Conservation (phyloP, 2,113 vertebrate genomes). For the Epinephelus cyanopodus region DNA sequence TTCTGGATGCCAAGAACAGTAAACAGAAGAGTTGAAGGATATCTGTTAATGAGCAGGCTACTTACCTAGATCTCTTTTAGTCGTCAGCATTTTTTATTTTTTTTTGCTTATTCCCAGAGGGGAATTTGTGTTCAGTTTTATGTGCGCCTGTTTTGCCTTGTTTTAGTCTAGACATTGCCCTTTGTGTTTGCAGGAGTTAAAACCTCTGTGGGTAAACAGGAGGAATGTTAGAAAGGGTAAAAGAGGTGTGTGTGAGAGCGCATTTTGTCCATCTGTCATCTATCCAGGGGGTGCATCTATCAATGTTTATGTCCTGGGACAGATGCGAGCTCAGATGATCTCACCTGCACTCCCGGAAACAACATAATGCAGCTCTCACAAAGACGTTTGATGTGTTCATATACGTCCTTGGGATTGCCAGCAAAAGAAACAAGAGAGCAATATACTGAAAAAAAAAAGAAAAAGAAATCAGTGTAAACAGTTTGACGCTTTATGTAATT, state of each 20-base stretch:
- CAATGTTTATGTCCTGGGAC: constrained; percentile 37
- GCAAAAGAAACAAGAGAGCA: constrained; percentile 9
- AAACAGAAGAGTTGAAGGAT: constrained; percentile 44
- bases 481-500: constrained; percentile 13
- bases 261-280: constrained; percentile 42
- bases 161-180: constrained; percentile 3
- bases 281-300: constrained; percentile 24
- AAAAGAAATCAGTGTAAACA: constrained; percentile 13
- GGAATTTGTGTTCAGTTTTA: constrained; percentile 17
- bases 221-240: neutral
- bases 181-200: constrained; percentile 28
- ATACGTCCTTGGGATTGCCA: neutral
- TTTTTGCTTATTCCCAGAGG: constrained; percentile 11
- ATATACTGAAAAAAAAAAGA: neutral
- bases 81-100: constrained; percentile 16
- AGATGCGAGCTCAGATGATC: constrained; percentile 20
- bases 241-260: neutral
- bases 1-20: constrained; percentile 46
- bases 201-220: neutral
- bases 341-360: constrained; percentile 25
- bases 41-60: constrained; percentile 59
- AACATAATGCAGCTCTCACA: constrained; percentile 15
- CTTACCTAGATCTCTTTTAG: constrained; percentile 27
- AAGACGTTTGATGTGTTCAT: constrained; percentile 17
- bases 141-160: neutral